These are phyloP conservation scores for Cotesia glomerata DNA, from an alignment of 1,140 invertebrate genomes.

Conservation along the genomic window DNA sequence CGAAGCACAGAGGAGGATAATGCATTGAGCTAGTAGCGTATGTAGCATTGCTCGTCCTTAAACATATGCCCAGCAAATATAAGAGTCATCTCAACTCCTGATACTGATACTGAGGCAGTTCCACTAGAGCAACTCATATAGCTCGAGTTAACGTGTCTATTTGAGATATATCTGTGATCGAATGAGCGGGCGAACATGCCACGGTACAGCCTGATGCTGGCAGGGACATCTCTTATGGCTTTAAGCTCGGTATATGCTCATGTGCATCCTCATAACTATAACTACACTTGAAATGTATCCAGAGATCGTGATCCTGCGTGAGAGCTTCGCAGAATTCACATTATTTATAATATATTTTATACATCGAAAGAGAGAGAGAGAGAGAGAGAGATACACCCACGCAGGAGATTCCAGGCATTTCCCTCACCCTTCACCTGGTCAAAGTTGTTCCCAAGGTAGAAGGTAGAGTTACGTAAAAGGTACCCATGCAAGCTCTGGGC, in stretches of 20 bases:
- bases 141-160: slow-evolving; percentile 33
- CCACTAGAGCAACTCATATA: not conserved
- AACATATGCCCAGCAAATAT: too few relatives aligned
- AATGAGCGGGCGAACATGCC: slow-evolving; percentile 38
- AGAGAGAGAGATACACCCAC: not conserved
- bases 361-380: too few relatives aligned
- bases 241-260: not conserved
- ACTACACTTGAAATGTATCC: too few relatives aligned
- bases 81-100: not conserved
- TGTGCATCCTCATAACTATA: slow-evolving; percentile 10
- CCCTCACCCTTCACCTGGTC: not conserved
- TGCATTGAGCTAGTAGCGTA: not conserved
- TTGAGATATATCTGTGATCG: slow-evolving; percentile 50
- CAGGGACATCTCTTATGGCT: not conserved
- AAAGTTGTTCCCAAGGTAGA: not conserved
- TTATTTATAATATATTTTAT: too few relatives aligned
- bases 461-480: not conserved
- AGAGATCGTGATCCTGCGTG: too few relatives aligned
- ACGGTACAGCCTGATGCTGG: slow-evolving; percentile 34
- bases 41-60: not conserved
- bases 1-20: not conserved
- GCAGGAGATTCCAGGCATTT: not conserved
- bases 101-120: not conserved
- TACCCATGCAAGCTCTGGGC: not conserved
- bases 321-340: too few relatives aligned